Conservation (phyloP, 1,140 invertebrate genomes). For the Nomia melanderi region DNA sequence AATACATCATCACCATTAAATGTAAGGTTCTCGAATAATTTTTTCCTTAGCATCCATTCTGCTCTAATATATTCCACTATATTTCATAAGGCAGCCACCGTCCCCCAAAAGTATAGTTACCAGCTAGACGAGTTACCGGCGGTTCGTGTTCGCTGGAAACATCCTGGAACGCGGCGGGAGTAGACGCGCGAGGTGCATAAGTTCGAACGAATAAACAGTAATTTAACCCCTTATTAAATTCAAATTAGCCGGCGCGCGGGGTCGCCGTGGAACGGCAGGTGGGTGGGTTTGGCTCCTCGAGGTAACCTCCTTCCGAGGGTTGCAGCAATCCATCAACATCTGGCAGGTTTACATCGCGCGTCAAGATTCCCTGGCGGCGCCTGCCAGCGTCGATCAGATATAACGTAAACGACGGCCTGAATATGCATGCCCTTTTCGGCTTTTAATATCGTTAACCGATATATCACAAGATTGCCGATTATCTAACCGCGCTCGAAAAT, state of each 20-base stretch:
- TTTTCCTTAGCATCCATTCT: no score
- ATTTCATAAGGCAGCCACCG: background rate
- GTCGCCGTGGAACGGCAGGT: constrained; percentile 34
- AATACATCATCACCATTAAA: no score
- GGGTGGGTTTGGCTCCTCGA: constrained; percentile 39
- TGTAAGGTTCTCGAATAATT: no score
- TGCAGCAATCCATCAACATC: constrained; percentile 74
- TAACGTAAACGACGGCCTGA: constrained; percentile 73
- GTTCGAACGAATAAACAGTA: constrained; percentile 63
- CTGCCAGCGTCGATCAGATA: constrained; percentile 74
- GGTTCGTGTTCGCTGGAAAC: background rate
- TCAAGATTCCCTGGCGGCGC: constrained; percentile 71
- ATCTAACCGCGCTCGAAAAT: constrained; percentile 67
- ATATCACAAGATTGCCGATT: constrained; percentile 71
- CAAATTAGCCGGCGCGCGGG: constrained; percentile 68
- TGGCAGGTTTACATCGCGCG: constrained; percentile 76
- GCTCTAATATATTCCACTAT: no score
- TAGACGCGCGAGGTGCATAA: constrained; percentile 24
- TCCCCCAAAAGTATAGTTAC: background rate
- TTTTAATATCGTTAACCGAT: constrained; percentile 75
- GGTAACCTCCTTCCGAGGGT: constrained; percentile 64
- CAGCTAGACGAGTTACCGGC: background rate
- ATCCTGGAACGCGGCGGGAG: background rate
- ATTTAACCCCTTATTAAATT: constrained; percentile 75
- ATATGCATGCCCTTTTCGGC: constrained; percentile 76